Percentiles rank a stretch among this genome's conserved stretches.
Evolutionary conservation across 2,797 vertebrate species (phyloP).

Genomic region (Cirrhinus molitorella): DNA sequence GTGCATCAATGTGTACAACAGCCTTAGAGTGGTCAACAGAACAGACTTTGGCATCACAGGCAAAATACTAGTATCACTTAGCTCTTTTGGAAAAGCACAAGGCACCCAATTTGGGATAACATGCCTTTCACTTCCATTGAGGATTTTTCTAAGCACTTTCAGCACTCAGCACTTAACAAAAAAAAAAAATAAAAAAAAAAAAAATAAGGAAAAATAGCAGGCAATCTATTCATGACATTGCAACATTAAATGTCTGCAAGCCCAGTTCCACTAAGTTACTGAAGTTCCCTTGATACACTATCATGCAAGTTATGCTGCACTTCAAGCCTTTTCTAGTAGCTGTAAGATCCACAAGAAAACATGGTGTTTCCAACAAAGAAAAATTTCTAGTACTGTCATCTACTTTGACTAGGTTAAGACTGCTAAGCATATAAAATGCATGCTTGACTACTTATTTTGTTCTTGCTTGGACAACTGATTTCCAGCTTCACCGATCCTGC

Average conservation of each 20-base stretch:
- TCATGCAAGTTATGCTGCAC: conserved; percentile 10
- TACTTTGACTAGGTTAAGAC: no score
- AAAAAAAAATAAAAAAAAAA: no score
- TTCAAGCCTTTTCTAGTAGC: conserved; percentile 15
- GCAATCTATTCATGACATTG: conserved; percentile 12
- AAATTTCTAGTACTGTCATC: neutral
- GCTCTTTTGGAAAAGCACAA: conserved; percentile 39
- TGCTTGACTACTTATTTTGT: no score
- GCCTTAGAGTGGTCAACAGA: conserved; percentile 25
- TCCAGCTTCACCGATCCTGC: conserved; percentile 30
- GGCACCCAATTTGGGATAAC: conserved; percentile 13
- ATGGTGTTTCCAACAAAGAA: neutral
- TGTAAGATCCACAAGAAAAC: conserved; percentile 25
- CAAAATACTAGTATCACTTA: conserved; percentile 26
- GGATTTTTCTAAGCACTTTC: conserved; percentile 23
- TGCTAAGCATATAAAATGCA: no score
- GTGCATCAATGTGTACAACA: conserved; percentile 27
- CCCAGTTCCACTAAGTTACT: conserved; percentile 7
- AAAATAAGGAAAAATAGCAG: conserved; percentile 18
- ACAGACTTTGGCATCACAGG: conserved; percentile 37
- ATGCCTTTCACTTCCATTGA: neutral
- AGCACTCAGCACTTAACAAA: neutral
- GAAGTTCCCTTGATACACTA: neutral
- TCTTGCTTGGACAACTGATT: neutral
- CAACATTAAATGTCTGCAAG: conserved; percentile 20